Percentiles rank a stretch among this genome's conserved stretches.
Evolutionary conservation across 2,888 invertebrate genomes (phyloP).

Genomic region (Eupithecia pulchellata): DNA sequence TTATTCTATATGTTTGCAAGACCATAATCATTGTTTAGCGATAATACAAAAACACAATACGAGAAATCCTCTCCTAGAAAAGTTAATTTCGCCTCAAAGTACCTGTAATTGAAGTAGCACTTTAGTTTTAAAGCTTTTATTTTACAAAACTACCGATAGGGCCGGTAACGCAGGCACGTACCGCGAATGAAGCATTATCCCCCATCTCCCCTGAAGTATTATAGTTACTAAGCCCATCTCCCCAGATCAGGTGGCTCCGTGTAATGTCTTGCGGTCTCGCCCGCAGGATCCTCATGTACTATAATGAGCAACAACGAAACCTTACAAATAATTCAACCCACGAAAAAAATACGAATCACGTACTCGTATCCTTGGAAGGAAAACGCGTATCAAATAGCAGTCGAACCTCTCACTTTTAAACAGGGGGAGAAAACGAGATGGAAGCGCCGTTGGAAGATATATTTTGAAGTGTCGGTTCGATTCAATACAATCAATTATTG

Average conservation of each 20-base stretch:
- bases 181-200: slow-evolving; percentile 72
- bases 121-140: slow-evolving; percentile 49
- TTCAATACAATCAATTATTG: slow-evolving; percentile 83
- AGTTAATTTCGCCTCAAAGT: slow-evolving; percentile 10
- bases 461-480: slow-evolving; percentile 77
- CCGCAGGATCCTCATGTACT: slow-evolving; percentile 83
- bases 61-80: background rate
- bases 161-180: slow-evolving; percentile 60
- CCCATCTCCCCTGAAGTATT: slow-evolving; percentile 56
- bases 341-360: slow-evolving; percentile 84
- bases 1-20: background rate
- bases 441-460: too few species aligned
- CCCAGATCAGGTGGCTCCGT: slow-evolving; percentile 71
- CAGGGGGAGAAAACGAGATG: slow-evolving; percentile 59
- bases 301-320: slow-evolving; percentile 85
- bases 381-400: slow-evolving; percentile 82
- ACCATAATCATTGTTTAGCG: background rate
- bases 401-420: slow-evolving; percentile 62
- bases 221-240: slow-evolving; percentile 52
- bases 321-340: slow-evolving; percentile 84
- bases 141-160: slow-evolving; percentile 54
- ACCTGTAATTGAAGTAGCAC: slow-evolving; percentile 44
- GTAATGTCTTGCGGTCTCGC: slow-evolving; percentile 82
- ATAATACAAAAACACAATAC: background rate
- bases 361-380: slow-evolving; percentile 82